Percentiles rank a stretch among this genome's conserved stretches.
These are phyloP conservation scores for Berghia stephanieae DNA, from an alignment of 1,140 invertebrate species.

Conservation along the genomic window DNA sequence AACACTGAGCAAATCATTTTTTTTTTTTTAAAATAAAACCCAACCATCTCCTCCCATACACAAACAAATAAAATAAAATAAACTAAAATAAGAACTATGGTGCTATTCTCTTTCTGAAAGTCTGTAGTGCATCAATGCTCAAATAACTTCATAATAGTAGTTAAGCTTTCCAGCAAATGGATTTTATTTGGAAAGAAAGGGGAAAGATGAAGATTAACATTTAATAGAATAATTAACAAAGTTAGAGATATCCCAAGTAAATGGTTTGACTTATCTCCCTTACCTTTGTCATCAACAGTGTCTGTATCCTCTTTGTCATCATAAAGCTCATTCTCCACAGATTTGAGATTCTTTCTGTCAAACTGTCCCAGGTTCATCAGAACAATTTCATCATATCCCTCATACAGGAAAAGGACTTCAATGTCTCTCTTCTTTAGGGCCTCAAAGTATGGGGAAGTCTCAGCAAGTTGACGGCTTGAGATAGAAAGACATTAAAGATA, in stretches of 20 bases:
- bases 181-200: neutral
- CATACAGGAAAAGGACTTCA: slow-evolving; percentile 95
- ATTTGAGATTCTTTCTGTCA: slow-evolving; percentile 80
- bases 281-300: slow-evolving; percentile 67
- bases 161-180: too few relatives aligned
- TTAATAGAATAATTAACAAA: neutral
- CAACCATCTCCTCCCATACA: too few relatives aligned
- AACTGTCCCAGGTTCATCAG: slow-evolving; percentile 89
- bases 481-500: slow-evolving; percentile 17
- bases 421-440: slow-evolving; percentile 82
- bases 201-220: neutral
- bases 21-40: too few relatives aligned
- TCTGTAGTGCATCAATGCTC: too few relatives aligned
- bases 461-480: slow-evolving; percentile 85
- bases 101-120: neutral
- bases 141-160: too few relatives aligned
- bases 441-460: slow-evolving; percentile 94
- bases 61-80: too few relatives aligned
- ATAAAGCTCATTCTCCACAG: slow-evolving; percentile 94
- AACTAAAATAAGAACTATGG: neutral
- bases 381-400: slow-evolving; percentile 94
- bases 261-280: neutral
- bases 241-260: neutral
- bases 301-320: slow-evolving; percentile 73
- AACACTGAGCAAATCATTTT: too few relatives aligned